Conservation (phyloP, 2,113 vertebrate genomes). For the Sciurus niger region DNA sequence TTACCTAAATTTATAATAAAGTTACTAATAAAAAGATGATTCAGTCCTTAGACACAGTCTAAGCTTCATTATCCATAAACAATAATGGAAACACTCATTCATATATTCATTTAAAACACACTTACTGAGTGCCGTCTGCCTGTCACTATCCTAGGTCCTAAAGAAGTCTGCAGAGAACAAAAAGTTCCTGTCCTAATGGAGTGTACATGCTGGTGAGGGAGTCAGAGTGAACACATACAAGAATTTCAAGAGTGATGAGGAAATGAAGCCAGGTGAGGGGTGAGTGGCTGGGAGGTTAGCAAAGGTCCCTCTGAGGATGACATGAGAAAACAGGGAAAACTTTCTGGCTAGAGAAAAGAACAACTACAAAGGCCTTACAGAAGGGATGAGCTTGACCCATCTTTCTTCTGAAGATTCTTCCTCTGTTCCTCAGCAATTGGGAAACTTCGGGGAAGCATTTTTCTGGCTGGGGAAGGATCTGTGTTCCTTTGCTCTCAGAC, state of each 20-base stretch:
- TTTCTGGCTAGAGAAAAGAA: not conserved
- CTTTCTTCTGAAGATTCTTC: not conserved
- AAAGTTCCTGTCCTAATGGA: not conserved
- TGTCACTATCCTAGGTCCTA: not conserved
- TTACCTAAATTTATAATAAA: not conserved
- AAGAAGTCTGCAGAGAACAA: not conserved
- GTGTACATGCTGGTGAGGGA: rapidly evolving
- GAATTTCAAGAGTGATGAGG: not conserved
- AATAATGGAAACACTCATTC: not conserved
- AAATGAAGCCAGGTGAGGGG: not conserved
- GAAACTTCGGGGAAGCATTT: not conserved
- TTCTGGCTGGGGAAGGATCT: not conserved
- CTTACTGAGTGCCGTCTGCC: not conserved
- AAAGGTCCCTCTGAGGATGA: not conserved
- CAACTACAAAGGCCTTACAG: not conserved
- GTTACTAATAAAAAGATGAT: not conserved
- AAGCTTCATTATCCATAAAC: not conserved
- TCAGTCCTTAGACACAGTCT: not conserved
- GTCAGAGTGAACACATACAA: not conserved
- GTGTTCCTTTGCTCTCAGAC: not conserved
- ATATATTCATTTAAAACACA: not conserved
- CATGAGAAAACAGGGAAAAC: not conserved
- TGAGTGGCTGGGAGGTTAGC: rapidly evolving
- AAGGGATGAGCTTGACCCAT: not conserved
- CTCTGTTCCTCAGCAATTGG: not conserved